Percentiles rank a stretch among this genome's conserved stretches.
These are phyloP conservation scores for Macroramphosus scolopax DNA, from an alignment of 2,797 vertebrate genomes.

Conservation along the genomic window DNA sequence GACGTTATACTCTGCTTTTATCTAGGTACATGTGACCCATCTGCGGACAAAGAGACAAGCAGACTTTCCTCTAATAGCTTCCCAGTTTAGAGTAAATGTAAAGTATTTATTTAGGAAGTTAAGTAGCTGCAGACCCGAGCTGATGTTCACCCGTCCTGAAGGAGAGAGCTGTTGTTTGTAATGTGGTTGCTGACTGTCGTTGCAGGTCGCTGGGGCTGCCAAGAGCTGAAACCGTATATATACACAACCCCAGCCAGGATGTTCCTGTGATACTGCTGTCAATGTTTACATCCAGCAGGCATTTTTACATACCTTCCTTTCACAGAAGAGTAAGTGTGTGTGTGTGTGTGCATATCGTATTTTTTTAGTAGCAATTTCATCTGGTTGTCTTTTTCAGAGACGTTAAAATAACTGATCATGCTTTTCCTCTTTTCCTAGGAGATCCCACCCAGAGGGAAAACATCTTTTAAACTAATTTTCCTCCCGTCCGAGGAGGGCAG, in stretches of 20 bases:
- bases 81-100: constrained; percentile 14
- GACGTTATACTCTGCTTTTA: too few relatives aligned
- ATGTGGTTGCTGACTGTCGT: constrained; percentile 25
- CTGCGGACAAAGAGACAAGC: too few relatives aligned
- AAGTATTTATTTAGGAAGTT: constrained; percentile 23
- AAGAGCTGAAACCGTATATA: constrained; percentile 90
- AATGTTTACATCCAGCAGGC: constrained; percentile 91
- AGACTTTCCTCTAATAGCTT: constrained; percentile 1
- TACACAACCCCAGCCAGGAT: constrained; percentile 93
- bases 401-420: constrained; percentile 1
- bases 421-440: constrained; percentile 73
- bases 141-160: too few relatives aligned
- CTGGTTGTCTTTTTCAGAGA: neutral
- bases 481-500: constrained; percentile 92
- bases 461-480: constrained; percentile 95
- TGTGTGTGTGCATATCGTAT: neutral
- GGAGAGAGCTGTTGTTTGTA: constrained; percentile 18
- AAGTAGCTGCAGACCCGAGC: too few relatives aligned
- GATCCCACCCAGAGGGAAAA: constrained; percentile 92
- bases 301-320: constrained; percentile 95
- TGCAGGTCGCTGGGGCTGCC: constrained; percentile 88
- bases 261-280: constrained; percentile 92
- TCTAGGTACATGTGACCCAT: too few relatives aligned
- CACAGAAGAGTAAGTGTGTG: constrained; percentile 86
- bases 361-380: neutral